A percentile compares a stretch with the other conserved stretches of the same genome.
Evolutionary conservation across 2,113 vertebrate species (phyloP).

Genomic region (Tylochromis polylepis): DNA sequence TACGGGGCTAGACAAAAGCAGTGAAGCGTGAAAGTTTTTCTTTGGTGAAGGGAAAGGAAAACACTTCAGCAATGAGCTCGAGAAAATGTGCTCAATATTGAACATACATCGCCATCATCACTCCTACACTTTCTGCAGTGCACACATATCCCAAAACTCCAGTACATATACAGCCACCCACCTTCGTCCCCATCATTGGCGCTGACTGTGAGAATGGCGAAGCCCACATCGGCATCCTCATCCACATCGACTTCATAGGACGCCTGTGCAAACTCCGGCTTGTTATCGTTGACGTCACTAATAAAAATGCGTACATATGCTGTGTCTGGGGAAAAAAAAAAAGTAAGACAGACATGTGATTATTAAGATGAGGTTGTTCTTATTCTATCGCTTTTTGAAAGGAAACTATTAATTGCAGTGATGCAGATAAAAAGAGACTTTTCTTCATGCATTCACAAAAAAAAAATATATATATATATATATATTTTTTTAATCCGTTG

Average conservation of each 20-base stretch:
- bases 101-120: not conserved
- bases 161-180: constrained; percentile 27
- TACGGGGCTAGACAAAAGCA: not conserved
- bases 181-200: constrained; percentile 86
- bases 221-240: constrained; percentile 83
- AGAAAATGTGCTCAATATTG: not conserved
- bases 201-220: constrained; percentile 77
- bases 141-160: not conserved
- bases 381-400: constrained; percentile 65
- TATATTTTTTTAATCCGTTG: not conserved
- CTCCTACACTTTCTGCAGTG: not conserved
- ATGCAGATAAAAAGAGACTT: not conserved
- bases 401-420: not conserved
- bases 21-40: not conserved
- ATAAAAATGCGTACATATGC: constrained; percentile 82
- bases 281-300: constrained; percentile 89
- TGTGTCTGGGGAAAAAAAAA: constrained; percentile 69
- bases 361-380: constrained; percentile 55
- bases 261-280: constrained; percentile 75
- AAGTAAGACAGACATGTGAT: not conserved
- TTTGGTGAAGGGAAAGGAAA: not conserved
- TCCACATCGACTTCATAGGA: constrained; percentile 80
- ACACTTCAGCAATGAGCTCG: not conserved
- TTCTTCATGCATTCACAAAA: not conserved
- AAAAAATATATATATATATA: not conserved